Evolutionary conservation across 2,113 vertebrate genomes (phyloP).

Genomic region (Dinomys branickii): DNA sequence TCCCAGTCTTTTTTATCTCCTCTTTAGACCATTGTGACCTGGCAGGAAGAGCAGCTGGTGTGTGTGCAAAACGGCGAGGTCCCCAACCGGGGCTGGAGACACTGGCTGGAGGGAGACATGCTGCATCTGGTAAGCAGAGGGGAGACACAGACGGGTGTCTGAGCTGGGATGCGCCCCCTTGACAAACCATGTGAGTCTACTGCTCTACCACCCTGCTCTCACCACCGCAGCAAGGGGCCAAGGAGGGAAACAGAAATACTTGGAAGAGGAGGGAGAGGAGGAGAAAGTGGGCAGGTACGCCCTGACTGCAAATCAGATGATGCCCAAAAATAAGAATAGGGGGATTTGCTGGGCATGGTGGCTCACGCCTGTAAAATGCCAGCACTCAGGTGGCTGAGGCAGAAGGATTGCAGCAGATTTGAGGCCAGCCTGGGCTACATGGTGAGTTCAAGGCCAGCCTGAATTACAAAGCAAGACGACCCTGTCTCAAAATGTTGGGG

Average conservation of each 20-base stretch:
- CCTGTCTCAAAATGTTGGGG: background rate
- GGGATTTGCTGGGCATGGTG: background rate
- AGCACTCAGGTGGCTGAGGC: background rate
- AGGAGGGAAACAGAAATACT: background rate
- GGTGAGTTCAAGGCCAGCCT: background rate
- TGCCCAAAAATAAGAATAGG: background rate
- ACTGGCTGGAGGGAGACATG: slow-evolving; percentile 88
- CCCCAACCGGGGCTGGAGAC: slow-evolving; percentile 92
- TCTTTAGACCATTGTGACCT: slow-evolving; percentile 91
- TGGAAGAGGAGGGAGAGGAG: background rate
- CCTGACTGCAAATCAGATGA: background rate
- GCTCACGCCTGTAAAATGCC: too few relatives aligned
- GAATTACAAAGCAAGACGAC: background rate
- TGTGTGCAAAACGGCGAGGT: slow-evolving; percentile 94
- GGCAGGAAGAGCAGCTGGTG: slow-evolving; percentile 93
- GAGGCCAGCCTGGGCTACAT: background rate
- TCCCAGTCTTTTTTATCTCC: background rate
- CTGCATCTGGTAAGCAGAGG: slow-evolving; percentile 91
- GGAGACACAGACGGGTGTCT: background rate
- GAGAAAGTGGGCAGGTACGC: background rate
- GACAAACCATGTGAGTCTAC: background rate
- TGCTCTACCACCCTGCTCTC: too few relatives aligned
- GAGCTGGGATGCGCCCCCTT: background rate
- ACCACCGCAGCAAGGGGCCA: background rate
- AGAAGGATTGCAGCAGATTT: background rate